Evolutionary conservation across 2,113 vertebrate genomes (phyloP).

Genomic region (Notarius quadriscutis): DNA sequence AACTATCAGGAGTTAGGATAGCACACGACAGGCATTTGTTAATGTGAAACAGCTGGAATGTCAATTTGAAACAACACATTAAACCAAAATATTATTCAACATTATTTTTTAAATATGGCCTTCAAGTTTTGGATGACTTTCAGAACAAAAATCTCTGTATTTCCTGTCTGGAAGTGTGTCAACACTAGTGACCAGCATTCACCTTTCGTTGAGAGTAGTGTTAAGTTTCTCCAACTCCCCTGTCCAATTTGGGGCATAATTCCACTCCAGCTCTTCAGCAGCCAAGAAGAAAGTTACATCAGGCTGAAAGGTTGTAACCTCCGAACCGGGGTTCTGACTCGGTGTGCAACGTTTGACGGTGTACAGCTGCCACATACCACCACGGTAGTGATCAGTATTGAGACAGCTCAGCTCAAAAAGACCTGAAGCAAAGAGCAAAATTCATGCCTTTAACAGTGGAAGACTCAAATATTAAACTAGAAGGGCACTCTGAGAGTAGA

Average conservation of each 20-base stretch:
- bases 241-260: constrained; percentile 84
- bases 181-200: neutral
- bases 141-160: neutral
- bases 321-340: neutral
- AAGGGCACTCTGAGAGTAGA: neutral
- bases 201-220: constrained; percentile 76
- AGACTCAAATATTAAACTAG: neutral
- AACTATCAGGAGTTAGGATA: neutral
- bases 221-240: constrained; percentile 77
- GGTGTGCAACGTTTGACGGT: constrained; percentile 75
- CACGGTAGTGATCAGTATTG: constrained; percentile 80
- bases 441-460: neutral
- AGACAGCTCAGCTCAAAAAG: constrained; percentile 83
- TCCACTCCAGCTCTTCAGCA: constrained; percentile 90
- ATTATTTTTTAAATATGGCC: neutral
- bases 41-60: neutral
- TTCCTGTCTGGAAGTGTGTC: neutral
- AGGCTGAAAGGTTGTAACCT: constrained; percentile 34
- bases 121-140: neutral
- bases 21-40: neutral
- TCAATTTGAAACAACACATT: neutral
- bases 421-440: constrained; percentile 67
- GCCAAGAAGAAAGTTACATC: constrained; percentile 83
- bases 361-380: constrained; percentile 87
- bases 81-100: neutral